Conservation (phyloP, 2,888 invertebrate genomes). For the Trissonchulus latispiculum region DNA sequence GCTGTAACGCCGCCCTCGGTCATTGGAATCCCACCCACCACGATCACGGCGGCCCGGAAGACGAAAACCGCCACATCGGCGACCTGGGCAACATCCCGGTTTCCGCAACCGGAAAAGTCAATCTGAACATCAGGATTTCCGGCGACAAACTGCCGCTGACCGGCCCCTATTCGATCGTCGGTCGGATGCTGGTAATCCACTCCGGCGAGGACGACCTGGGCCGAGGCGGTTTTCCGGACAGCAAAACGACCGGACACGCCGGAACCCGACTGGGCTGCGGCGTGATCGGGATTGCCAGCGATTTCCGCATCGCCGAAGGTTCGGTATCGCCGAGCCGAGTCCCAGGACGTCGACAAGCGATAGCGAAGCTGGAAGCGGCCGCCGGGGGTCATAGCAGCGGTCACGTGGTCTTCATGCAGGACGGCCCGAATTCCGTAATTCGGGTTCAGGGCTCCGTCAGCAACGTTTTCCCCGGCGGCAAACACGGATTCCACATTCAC, state of each 20-base stretch:
- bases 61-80: neutral
- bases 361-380: too few species aligned
- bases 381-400: neutral
- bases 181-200: constrained; percentile 55
- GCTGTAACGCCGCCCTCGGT: neutral
- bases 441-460: neutral
- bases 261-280: constrained; percentile 80
- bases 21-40: neutral
- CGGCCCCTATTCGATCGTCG: constrained; percentile 44
- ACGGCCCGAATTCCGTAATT: neutral
- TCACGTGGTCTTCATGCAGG: neutral
- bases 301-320: too few species aligned
- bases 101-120: neutral
- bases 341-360: too few species aligned
- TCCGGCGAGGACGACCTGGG: constrained; percentile 87
- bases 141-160: constrained; percentile 35
- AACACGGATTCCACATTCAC: neutral
- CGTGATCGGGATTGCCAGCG: constrained; percentile 70
- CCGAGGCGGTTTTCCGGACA: constrained; percentile 78
- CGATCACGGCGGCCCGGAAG: neutral
- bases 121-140: neutral
- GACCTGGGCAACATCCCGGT: constrained; percentile 31
- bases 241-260: constrained; percentile 86
- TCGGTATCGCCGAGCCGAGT: too few species aligned
- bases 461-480: neutral